Base-by-base conservation (phyloP, 2,888 invertebrate genomes). In the Epirrita christyi region DNA sequence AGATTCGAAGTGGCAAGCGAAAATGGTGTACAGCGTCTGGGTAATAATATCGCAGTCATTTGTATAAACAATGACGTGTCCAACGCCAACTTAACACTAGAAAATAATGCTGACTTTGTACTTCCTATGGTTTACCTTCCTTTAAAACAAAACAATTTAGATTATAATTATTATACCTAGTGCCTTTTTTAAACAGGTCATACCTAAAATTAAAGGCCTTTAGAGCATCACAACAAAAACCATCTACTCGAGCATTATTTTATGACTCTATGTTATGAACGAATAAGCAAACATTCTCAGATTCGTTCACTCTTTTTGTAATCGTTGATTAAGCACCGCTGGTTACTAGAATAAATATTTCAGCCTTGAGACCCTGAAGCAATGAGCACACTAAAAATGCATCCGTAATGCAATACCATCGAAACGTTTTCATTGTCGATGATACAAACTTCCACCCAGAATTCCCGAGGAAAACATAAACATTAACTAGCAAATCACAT, bases 361-460 rank as follows among this genome's bases (percentile, higher is more conserved):
- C 34, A 34, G n/a, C 34, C 6, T 13, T 37, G 21, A 7, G 54
- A 27, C 60, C 60, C 51, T 62, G 55, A 59, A 52, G 41, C 51
- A 62, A 62, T 54, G 48, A 55, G 38, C 40, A 51, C 59, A 58
- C 65, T 65, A 61, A 63, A 55, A 64, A 55, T 50, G 51, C 58
- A 55, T 62, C 46, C 47, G 51, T 46, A 58, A 47, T 56, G 44
- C 36, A 42, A 49, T 38, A 47, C 48, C 54, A 59, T 63, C 52
- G 46, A 45, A 45, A 51, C 47, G 10, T 50, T 46, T 46, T 43
- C n/a, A n/a, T n/a, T n/a, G n/a, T n/a, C n/a, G n/a, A n/a, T n/a
- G n/a, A n/a, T n/a, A n/a, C n/a, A n/a, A n/a, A n/a, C n/a, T n/a
- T n/a, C n/a, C n/a, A n/a, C n/a, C n/a, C n/a, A n/a, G n/a, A n/a